Base-by-base conservation (phyloP, 1,140 invertebrate genomes). In the Phortica variegata region DNA sequence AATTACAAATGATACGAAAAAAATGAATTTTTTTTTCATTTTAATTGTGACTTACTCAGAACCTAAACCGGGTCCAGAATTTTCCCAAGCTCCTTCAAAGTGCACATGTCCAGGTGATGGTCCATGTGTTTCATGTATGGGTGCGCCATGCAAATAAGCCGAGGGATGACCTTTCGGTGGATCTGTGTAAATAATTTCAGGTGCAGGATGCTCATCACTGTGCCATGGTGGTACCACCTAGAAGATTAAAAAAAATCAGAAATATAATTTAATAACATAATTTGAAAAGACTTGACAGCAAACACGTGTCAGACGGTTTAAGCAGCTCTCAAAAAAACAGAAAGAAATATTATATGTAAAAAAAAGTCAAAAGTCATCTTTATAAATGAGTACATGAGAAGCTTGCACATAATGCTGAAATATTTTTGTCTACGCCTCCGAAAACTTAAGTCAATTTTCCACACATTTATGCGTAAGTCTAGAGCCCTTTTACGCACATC, bases 31-130 rank as follows among this genome's bases (percentile, higher is more conserved):
- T 41, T 26, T 13, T 7, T 37, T n/a, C 37, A n/a, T n/a, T 17
- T 16, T 15, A 39, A 41, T 40, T 2, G 23, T 12, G 32, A 79
- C 81, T 80, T 68, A 83, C 82, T 83, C 82, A 48, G 77, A 80
- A 9, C 82, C 81, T 54, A 83, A 60, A 9, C 81, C 81, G 3
- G 81, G 81, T 32, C 81, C 81, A 31, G 81, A 83, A 15, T 80
- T 76, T 54, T 80, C 79, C 81, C 81, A 82, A 73, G 78, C 59
- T 53, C 56, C 56, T 37, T 74, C 71, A 33, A 60, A 61, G 40
- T 74, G 72, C 47, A 73, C 63, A 46, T 61, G 54, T 15, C 77
- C 42, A 75, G 77, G 54, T 77, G 74, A 43, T 68, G 79, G 54
- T 5, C 69, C 62, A 5, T 73, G 58, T 32, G 36, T 60, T 38